Evolutionary conservation across 2,113 vertebrate genomes (phyloP).

Genomic region (Larimichthys polyactis): DNA sequence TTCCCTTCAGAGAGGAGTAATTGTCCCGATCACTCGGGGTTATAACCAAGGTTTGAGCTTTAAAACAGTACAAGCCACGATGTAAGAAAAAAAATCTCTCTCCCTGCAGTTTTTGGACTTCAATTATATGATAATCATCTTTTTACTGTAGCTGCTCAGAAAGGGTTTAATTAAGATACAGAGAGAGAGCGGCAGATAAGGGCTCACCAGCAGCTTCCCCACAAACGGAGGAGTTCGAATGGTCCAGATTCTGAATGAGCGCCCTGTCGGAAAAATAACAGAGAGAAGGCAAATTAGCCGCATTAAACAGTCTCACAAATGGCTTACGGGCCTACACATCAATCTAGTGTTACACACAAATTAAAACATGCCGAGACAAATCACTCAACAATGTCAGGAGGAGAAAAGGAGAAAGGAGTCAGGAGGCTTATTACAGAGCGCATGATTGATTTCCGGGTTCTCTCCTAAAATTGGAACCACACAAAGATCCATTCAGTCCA

Average conservation of each 20-base stretch:
- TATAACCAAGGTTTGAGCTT: conserved; percentile 44
- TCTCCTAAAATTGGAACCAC: conserved; percentile 11
- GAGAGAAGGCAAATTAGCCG: conserved; percentile 50
- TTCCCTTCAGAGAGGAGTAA: conserved; percentile 17
- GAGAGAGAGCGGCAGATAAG: conserved; percentile 40
- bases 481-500: background rate
- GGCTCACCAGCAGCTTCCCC: conserved; percentile 82
- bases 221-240: conserved; percentile 84
- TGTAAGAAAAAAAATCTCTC: conserved; percentile 2
- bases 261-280: conserved; percentile 68
- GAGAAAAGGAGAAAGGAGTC: background rate
- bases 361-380: conserved; percentile 42
- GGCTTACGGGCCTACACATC: conserved; percentile 23
- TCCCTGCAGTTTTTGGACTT: conserved; percentile 50
- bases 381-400: conserved; percentile 4
- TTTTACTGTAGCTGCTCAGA: conserved; percentile 46
- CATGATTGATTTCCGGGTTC: conserved; percentile 22
- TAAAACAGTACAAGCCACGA: conserved; percentile 40
- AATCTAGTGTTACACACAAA: conserved; percentile 15
- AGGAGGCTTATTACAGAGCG: background rate
- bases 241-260: conserved; percentile 84
- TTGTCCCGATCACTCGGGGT: conserved; percentile 23
- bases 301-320: conserved; percentile 23
- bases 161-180: conserved; percentile 71
- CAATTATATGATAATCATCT: conserved; percentile 80